A percentile compares a stretch with the other conserved stretches of the same genome.
Conservation (phyloP, 2,888 invertebrate genomes). For the Cristatella mucedo region DNA sequence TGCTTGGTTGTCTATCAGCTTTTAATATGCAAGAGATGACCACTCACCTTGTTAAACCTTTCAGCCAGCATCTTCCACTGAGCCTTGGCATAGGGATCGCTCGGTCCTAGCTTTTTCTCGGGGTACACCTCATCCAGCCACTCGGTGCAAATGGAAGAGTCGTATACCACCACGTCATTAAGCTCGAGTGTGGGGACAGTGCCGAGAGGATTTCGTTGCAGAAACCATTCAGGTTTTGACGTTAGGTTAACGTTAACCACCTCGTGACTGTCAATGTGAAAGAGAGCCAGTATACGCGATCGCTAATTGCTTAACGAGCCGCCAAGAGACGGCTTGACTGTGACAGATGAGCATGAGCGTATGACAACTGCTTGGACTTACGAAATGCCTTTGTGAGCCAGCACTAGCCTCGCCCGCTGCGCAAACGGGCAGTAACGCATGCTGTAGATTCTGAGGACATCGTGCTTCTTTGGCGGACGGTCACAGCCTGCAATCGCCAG, state of each 20-base stretch:
- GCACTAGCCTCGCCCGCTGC: conserved; percentile 39
- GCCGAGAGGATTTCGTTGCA: conserved; percentile 41
- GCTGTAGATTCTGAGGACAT: conserved; percentile 24
- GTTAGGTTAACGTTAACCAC: conserved; percentile 42
- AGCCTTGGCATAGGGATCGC: conserved; percentile 34
- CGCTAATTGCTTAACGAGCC: too few species aligned
- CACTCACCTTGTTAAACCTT: conserved; percentile 21
- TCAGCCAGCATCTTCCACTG: conserved; percentile 22
- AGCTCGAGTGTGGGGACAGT: conserved; percentile 40
- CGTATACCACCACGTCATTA: conserved; percentile 41
- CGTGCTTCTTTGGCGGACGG: conserved; percentile 14
- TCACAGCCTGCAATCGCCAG: too few species aligned
- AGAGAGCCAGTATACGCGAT: too few species aligned
- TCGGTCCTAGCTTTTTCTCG: conserved; percentile 41
- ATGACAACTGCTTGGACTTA: conserved; percentile 15
- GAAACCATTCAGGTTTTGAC: conserved; percentile 43
- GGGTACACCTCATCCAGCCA: conserved; percentile 46
- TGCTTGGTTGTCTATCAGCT: too few species aligned
- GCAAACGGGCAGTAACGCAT: conserved; percentile 42
- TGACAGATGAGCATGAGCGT: too few species aligned
- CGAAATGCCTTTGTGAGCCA: conserved; percentile 39
- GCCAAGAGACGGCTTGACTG: too few species aligned
- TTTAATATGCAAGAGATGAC: too few species aligned
- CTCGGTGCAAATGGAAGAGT: conserved; percentile 45
- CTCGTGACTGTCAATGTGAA: conserved; percentile 38